Evolutionary conservation across 2,888 invertebrate genomes (phyloP), one percentile per base, ranked within the genome.

Genomic region (Napeogenes inachia): DNA sequence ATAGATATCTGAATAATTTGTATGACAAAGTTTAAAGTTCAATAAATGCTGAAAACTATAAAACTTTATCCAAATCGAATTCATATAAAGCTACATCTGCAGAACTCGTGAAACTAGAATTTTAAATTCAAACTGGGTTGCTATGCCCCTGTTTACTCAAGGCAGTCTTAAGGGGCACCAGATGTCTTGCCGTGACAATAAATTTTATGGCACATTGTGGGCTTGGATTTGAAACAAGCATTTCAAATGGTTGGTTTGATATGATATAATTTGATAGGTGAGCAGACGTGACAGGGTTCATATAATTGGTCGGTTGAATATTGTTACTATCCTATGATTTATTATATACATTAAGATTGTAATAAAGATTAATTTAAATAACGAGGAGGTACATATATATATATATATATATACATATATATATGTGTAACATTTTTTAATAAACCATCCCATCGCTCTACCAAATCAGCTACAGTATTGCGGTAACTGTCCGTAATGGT

Each of bases 131-230:
- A 60, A 62, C 59, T 54, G 45, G 46, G 59, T 56, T 57, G 50
- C 58, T 58, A 54, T 21, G 45, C 21, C 59, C 21, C 56, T 66
- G 72, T 65, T 62, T 64, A 63, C 63, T 59, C 61, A 55, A 61
- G 53, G 55, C 68, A 63, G 57, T 59, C 53, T 62, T 42, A 79
- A 82, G 86, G 82, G 84, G 86, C 84, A 87, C 85, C 89, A 90
- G 89, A 89, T 90, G 89, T 85, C 84, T 82, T 80, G 74, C 75
- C 83, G 87, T 85, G 89, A 89, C 88, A 87, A 89, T 89, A 90
- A 89, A 90, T 89, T 90, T 88, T 88, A 89, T 88, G 85, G 85
- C 81, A 82, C 80, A 82, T 82, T 84, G 77, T 84, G 80, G 84
- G 82, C 81, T 79, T 68, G 81, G 82, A 85, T 88, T 85, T 84